Conservation (phyloP, 1,140 invertebrate species). For the Octopus sinensis region DNA sequence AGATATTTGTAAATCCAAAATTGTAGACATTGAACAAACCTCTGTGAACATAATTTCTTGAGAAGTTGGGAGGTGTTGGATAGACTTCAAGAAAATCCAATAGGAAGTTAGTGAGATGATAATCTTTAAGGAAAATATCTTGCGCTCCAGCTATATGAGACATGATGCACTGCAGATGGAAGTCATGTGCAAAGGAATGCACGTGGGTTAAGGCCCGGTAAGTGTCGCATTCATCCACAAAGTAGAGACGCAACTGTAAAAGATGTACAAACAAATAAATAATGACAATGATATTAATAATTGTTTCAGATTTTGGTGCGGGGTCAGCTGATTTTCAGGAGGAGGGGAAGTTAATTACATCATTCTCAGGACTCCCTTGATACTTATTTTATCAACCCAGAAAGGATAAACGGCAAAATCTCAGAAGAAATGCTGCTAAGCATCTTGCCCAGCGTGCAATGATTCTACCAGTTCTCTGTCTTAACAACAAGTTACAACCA, state of each 20-base stretch:
- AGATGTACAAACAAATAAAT: background rate
- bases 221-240: conserved; percentile 75
- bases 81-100: conserved; percentile 83
- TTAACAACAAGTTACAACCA: too few relatives aligned
- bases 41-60: conserved; percentile 73
- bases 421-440: too few relatives aligned
- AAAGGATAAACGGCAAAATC: too few relatives aligned
- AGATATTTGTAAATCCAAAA: background rate
- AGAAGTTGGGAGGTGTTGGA: conserved; percentile 77
- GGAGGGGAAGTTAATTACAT: too few relatives aligned
- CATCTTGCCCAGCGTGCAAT: too few relatives aligned
- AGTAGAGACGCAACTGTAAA: conserved; percentile 67
- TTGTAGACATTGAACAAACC: conserved; percentile 56
- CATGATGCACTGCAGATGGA: conserved; percentile 74
- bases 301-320: too few relatives aligned
- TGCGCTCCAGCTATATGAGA: conserved; percentile 68
- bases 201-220: conserved; percentile 73
- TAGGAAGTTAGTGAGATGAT: conserved; percentile 75
- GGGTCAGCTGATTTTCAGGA: too few relatives aligned
- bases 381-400: too few relatives aligned
- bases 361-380: too few relatives aligned
- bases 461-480: too few relatives aligned
- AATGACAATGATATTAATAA: too few relatives aligned
- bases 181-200: conserved; percentile 86
- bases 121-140: conserved; percentile 65